Evolutionary conservation across 2,888 invertebrate species (phyloP), one percentile per base, ranked within the genome.

Genomic region (Acrocyrtus sp.): DNA sequence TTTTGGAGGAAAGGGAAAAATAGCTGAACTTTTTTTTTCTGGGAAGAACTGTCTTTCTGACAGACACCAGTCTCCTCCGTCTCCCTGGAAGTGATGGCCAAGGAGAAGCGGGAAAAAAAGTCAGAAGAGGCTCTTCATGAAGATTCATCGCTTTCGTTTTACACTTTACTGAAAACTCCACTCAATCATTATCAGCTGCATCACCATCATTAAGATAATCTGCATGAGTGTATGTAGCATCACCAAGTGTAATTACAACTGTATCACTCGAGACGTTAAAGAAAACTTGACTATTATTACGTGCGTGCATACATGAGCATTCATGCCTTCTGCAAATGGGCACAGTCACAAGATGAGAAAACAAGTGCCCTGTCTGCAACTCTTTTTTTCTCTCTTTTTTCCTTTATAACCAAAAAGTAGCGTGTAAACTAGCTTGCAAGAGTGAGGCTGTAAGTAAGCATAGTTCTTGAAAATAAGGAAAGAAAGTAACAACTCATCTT

Each of bases 101-200:
- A n/a, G n/a, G n/a, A n/a, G n/a, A n/a, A n/a, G n/a, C n/a, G n/a
- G n/a, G n/a, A 61, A 51, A 54, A 61, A 41, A 63, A 54, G 15
- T 54, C 17, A 8, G 19, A 43, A 53, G n/a, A n/a, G n/a, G n/a
- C n/a, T n/a, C 8, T 61, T 63, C 50, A 50, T 58, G 57, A 60
- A 61, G 50, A 61, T 61, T 61, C 60, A 48, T 60, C 26, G 58
- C n/a, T 47, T 21, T 47, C 26, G n/a, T 57, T 56, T 19, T 17
- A 24, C 17, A 57, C 26, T 57, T 56, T 41, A 17, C 56, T 24
- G n/a, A n/a, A 56, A 41, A 39, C 19, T 3, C n/a, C 10, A 22
- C 21, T 22, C 22, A 22, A 22, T 48, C 21, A 48, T 17, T 17
- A 24, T 45, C 21, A n/a, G 17, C 43, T 43, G n/a, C 47, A 17